phyloP scores from a whole-genome alignment of 2,888 invertebrate species.

The Actias luna region DNA sequence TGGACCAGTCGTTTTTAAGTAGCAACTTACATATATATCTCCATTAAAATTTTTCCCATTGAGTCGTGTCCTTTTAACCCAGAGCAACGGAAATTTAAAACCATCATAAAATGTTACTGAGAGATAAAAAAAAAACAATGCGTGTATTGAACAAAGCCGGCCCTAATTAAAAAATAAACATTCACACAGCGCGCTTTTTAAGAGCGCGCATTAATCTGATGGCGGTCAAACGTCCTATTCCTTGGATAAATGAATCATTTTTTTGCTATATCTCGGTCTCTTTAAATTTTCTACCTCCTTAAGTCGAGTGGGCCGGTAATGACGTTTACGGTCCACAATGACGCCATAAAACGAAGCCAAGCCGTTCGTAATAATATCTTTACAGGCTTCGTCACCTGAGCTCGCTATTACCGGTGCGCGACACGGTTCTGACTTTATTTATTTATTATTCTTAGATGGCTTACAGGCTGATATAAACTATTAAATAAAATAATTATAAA shows the following conservation, averaged over 20 bases:
- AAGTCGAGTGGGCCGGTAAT: conserved; percentile 54
- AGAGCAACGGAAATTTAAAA: neutral
- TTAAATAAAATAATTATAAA: too few species aligned
- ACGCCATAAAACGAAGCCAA: conserved; percentile 58
- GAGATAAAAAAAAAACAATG: neutral
- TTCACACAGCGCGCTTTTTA: conserved; percentile 27
- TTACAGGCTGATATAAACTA: too few species aligned
- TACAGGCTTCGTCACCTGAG: conserved; percentile 47
- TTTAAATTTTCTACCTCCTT: conserved; percentile 58
- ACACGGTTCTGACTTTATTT: too few species aligned
- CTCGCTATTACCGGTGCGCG: conserved; percentile 30
- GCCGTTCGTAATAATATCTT: conserved; percentile 51
- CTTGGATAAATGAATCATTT: conserved; percentile 51
- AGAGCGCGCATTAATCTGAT: conserved; percentile 21
- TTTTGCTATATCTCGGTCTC: conserved; percentile 49
- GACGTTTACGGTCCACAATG: conserved; percentile 61
- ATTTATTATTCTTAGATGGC: too few species aligned
- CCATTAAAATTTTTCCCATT: too few species aligned
- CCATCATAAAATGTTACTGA: neutral
- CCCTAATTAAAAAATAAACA: conserved; percentile 30
- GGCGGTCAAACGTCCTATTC: conserved; percentile 34
- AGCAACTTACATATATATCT: too few species aligned
- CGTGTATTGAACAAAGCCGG: conserved; percentile 1
- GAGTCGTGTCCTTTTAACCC: neutral
- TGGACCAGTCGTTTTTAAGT: too few species aligned